These are phyloP conservation scores for Achroia grisella DNA, from an alignment of 1,140 invertebrate genomes.

Conservation along the genomic window DNA sequence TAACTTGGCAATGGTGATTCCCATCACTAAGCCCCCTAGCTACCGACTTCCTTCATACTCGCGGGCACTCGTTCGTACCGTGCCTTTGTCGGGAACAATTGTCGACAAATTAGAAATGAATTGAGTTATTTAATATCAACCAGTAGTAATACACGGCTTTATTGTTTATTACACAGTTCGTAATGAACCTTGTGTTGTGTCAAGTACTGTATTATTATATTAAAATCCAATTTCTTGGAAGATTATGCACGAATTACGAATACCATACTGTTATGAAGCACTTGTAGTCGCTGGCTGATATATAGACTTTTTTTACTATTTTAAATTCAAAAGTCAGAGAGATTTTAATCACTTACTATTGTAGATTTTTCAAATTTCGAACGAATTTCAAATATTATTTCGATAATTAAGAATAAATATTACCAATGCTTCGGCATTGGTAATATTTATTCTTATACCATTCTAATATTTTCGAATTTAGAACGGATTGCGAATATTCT, in stretches of 20 bases:
- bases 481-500: too few relatives aligned
- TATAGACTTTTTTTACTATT: too few relatives aligned
- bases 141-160: conserved; percentile 45
- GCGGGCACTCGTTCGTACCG: conserved; percentile 66
- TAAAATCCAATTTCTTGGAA: conserved; percentile 1
- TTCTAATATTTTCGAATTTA: too few relatives aligned
- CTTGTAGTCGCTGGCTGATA: too few relatives aligned
- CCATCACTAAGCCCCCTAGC: conserved; percentile 43
- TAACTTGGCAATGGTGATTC: background rate
- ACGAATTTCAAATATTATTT: too few relatives aligned
- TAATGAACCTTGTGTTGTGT: conserved; percentile 3
- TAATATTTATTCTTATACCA: too few relatives aligned
- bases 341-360: too few relatives aligned
- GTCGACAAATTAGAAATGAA: conserved; percentile 73
- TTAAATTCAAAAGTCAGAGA: too few relatives aligned
- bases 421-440: too few relatives aligned
- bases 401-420: too few relatives aligned
- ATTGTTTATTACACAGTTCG: conserved; percentile 48
- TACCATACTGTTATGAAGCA: background rate
- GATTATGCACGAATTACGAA: background rate
- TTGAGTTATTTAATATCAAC: conserved; percentile 73
- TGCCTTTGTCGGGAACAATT: conserved; percentile 72
- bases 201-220: background rate
- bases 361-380: too few relatives aligned
- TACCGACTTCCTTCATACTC: conserved; percentile 71